Percentiles rank a stretch among this genome's conserved stretches.
Conservation (phyloP, 2,797 vertebrate genomes). For the Erpetoichthys calabaricus region DNA sequence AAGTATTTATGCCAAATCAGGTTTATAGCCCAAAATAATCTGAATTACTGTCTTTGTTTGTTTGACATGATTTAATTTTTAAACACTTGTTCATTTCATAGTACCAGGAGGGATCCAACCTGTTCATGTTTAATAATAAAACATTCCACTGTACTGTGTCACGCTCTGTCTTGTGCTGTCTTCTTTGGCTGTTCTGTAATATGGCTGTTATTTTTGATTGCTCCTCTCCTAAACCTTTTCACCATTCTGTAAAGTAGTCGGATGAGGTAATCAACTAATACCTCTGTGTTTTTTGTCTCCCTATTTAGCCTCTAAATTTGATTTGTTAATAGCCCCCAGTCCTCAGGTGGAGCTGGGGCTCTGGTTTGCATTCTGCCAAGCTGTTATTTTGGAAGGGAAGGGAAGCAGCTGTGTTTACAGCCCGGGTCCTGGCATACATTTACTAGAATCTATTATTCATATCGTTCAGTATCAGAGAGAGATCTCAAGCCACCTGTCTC, state of each 20-base stretch:
- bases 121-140: constrained; percentile 12
- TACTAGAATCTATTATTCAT: constrained; percentile 99
- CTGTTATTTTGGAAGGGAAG: constrained; percentile 99
- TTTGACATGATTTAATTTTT: constrained; percentile 10
- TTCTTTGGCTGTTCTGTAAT: constrained; percentile 18
- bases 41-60: constrained; percentile 8
- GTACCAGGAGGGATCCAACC: constrained; percentile 3
- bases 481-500: constrained; percentile 99
- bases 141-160: neutral
- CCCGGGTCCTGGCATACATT: constrained; percentile 99
- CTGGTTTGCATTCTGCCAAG: constrained; percentile 86
- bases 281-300: constrained; percentile 37
- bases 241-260: constrained; percentile 7
- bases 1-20: neutral
- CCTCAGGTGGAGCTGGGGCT: constrained; percentile 94
- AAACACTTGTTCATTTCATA: constrained; percentile 8
- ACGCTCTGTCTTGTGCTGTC: neutral
- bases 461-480: constrained; percentile 99
- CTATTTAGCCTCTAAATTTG: constrained; percentile 58
- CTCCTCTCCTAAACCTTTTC: constrained; percentile 6
- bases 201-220: constrained; percentile 29
- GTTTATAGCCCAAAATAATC: neutral
- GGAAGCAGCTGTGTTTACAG: constrained; percentile 99
- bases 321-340: constrained; percentile 72
- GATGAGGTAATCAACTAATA: constrained; percentile 17